A percentile compares a stretch with the other conserved stretches of the same genome.
Evolutionary conservation across 2,888 invertebrate species (phyloP).

Genomic region (Ctena decussata): DNA sequence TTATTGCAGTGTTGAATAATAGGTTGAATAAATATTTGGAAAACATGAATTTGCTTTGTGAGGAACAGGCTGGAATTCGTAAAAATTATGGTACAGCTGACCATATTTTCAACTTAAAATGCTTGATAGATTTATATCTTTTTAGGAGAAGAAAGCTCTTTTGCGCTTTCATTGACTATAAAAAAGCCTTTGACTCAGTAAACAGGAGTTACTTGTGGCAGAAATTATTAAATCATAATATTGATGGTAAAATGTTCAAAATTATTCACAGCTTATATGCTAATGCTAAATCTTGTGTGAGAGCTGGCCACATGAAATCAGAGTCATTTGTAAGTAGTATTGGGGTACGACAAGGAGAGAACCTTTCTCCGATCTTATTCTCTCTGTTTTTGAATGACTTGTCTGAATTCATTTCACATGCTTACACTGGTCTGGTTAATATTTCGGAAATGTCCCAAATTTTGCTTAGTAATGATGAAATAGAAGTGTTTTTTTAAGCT

Average conservation of each 20-base stretch:
- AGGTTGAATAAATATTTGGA: conserved; percentile 8
- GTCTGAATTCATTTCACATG: no score
- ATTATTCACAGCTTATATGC: not conserved
- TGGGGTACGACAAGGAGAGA: not conserved
- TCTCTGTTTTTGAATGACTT: not conserved
- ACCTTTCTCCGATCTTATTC: not conserved
- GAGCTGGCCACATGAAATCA: not conserved
- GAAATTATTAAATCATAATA: not conserved
- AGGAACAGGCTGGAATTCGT: not conserved
- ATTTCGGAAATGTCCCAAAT: no score
- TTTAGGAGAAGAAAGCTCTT: no score
- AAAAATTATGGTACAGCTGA: not conserved
- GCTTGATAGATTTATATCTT: not conserved
- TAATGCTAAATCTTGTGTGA: conserved; percentile 1
- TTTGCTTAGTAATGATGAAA: no score
- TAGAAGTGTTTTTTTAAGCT: no score
- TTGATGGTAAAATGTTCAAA: not conserved
- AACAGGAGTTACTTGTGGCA: not conserved
- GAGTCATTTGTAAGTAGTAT: not conserved
- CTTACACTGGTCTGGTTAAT: no score
- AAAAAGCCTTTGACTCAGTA: not conserved
- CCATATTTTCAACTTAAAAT: not conserved
- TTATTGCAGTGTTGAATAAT: conserved; percentile 31
- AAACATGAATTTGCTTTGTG: not conserved
- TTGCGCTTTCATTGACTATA: not conserved